phyloP scores from a whole-genome alignment of 2,888 invertebrate genomes.

The Blastobasis lacticolella region DNA sequence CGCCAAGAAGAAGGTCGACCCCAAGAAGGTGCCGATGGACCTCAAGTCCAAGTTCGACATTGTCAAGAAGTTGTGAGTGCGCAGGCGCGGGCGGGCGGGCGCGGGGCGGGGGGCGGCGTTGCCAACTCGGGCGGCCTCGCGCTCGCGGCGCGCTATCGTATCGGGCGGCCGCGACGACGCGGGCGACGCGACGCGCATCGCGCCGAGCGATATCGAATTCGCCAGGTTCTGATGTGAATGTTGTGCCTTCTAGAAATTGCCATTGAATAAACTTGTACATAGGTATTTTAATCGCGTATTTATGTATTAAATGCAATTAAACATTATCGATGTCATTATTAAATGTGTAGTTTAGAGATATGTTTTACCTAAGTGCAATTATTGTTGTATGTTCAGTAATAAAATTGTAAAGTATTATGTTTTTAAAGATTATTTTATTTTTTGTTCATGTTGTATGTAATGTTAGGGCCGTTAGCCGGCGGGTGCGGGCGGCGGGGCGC shows the following conservation, averaged over 20 bases:
- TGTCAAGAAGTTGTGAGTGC: slow-evolving; percentile 87
- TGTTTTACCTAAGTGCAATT: slow-evolving; percentile 51
- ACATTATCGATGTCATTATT: slow-evolving; percentile 58
- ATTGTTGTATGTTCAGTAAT: slow-evolving; percentile 56
- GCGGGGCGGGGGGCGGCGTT: slow-evolving; percentile 12
- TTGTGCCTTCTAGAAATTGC: slow-evolving; percentile 42
- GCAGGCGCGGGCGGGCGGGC: slow-evolving; percentile 3
- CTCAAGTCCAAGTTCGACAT: slow-evolving; percentile 95
- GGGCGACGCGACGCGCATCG: neutral
- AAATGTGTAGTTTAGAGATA: slow-evolving; percentile 56
- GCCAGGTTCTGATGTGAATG: slow-evolving; percentile 27
- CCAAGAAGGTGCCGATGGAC: slow-evolving; percentile 92
- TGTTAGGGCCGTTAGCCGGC: too few species aligned
- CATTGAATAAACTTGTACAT: slow-evolving; percentile 48
- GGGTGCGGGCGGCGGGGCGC: too few species aligned
- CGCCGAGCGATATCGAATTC: slow-evolving; percentile 16
- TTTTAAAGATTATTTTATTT: neutral
- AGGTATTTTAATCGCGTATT: slow-evolving; percentile 29
- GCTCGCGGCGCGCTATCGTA: slow-evolving; percentile 1
- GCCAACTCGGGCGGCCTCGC: slow-evolving; percentile 15
- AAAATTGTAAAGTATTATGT: neutral
- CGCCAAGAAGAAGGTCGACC: slow-evolving; percentile 90
- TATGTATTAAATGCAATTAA: slow-evolving; percentile 27
- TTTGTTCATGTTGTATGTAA: too few species aligned
- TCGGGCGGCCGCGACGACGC: neutral